Evolutionary conservation across 2,797 vertebrate genomes (phyloP).

Genomic region (Caiman crocodilus): DNA sequence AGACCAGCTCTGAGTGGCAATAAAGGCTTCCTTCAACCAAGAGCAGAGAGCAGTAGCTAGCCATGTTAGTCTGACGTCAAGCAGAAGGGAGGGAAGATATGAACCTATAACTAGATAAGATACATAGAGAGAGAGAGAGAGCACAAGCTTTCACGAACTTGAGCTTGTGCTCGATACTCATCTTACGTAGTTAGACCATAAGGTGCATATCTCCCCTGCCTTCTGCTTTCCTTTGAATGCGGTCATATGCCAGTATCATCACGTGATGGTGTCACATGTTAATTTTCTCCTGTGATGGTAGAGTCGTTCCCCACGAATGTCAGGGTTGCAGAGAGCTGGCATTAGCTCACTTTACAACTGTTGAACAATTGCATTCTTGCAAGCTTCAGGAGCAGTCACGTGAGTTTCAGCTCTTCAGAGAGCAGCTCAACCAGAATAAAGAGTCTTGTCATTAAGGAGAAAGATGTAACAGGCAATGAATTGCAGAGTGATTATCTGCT

Average conservation of each 20-base stretch:
- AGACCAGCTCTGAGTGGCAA: no score
- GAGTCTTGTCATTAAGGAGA: constrained; percentile 43
- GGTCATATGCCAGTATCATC: background rate
- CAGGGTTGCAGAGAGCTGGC: rapidly evolving
- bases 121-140: no score
- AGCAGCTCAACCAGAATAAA: constrained; percentile 38
- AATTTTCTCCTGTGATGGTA: background rate
- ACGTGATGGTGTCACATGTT: rapidly evolving
- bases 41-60: no score
- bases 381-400: background rate
- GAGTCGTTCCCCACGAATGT: background rate
- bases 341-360: background rate
- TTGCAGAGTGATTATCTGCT: constrained; percentile 48
- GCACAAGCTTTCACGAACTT: no score
- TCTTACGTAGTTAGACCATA: no score
- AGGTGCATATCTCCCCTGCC: no score
- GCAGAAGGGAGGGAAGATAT: no score
- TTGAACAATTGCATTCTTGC: background rate
- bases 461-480: background rate
- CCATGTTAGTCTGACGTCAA: no score
- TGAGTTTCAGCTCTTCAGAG: constrained; percentile 16
- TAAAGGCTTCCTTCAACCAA: no score
- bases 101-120: no score
- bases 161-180: no score
- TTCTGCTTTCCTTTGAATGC: no score